Base-by-base conservation (phyloP, 2,888 invertebrate genomes). In the Monoplex corrugatus region DNA sequence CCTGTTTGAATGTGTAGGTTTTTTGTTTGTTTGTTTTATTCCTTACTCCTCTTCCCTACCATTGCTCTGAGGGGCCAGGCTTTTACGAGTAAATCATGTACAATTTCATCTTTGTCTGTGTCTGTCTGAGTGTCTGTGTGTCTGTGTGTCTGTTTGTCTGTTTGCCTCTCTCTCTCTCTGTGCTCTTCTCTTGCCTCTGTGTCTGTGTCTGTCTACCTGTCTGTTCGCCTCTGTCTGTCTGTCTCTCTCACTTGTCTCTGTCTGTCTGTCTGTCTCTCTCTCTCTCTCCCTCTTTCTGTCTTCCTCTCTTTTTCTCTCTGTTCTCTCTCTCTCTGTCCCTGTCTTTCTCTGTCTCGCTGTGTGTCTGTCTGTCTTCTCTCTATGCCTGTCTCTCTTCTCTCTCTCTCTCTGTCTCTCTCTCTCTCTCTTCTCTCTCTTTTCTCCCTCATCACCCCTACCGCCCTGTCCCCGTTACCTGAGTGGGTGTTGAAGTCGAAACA, bases 351-450 rank as follows among this genome's bases (percentile, higher is more conserved):
- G n/a, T n/a, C n/a, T n/a, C n/a, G n/a, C n/a, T n/a, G 50, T 50
- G 10, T 16, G 50, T 13, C 50, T 50, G 16, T 16, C 50, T 50
- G 50, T 16, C 10, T 13, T 8, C 50, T 50, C 10, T 50, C 50
- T 50, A 50, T 16, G 50, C 8, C 10, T 16, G 8, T 13, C 16
- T 50, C 16, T 68, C 68, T 68, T n/a, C 8, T 19, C 8, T 19
- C 35, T 38, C 72, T 75, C 72, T 75, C 72, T 72, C 72, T 72
- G 32, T 72, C 72, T 72, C 32, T 72, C 72, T 72, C 72, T 75
- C 72, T 75, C 72, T 75, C 72, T 75, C 72, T 75, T n/a, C n/a
- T n/a, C n/a, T n/a, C 72, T 35, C 35, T 75, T 32, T 75, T 35
- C 35, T 13, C 72, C 10, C 35, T 75, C 35, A 75, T 75, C 72